Evolutionary conservation across 2,113 vertebrate genomes (phyloP).

Genomic region (Dicerorhinus sumatrensis): DNA sequence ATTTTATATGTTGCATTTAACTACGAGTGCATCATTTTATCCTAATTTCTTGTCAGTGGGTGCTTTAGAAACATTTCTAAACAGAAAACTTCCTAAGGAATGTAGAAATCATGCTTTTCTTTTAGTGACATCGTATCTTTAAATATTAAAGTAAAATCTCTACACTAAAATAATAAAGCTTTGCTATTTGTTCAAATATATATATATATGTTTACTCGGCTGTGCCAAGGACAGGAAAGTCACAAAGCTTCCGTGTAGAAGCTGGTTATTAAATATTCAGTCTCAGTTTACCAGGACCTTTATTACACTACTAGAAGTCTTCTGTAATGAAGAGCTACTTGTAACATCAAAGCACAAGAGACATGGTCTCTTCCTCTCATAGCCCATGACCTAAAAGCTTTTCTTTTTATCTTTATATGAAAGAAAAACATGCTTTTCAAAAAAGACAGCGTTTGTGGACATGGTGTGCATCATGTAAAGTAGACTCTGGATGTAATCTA

Average conservation of each 20-base stretch:
- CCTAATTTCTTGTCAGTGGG: slow-evolving; percentile 60
- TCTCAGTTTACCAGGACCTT: slow-evolving; percentile 87
- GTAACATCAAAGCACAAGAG: slow-evolving; percentile 94
- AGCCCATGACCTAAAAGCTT: slow-evolving; percentile 88
- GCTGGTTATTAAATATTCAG: slow-evolving; percentile 80
- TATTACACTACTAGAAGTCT: slow-evolving; percentile 85
- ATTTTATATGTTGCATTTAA: slow-evolving; percentile 50
- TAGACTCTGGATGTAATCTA: slow-evolving; percentile 79
- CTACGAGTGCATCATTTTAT: slow-evolving; percentile 51
- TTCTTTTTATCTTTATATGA: slow-evolving; percentile 89
- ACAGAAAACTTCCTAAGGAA: slow-evolving; percentile 66
- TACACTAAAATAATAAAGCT: slow-evolving; percentile 70
- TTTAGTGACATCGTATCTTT: slow-evolving; percentile 69
- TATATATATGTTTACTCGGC: slow-evolving; percentile 37
- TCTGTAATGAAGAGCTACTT: slow-evolving; percentile 90
- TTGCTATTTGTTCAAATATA: slow-evolving; percentile 59
- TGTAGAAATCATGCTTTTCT: slow-evolving; percentile 70
- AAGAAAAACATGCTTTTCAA: slow-evolving; percentile 87
- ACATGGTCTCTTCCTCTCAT: slow-evolving; percentile 84
- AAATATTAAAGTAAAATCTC: slow-evolving; percentile 47
- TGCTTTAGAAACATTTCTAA: slow-evolving; percentile 74
- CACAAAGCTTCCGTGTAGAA: slow-evolving; percentile 71
- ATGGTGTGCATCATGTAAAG: slow-evolving; percentile 80
- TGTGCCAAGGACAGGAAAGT: slow-evolving; percentile 61
- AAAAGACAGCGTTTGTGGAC: slow-evolving; percentile 77